Conservation (phyloP, 2,888 invertebrate genomes). For the Disparrhopalites patrizii region DNA sequence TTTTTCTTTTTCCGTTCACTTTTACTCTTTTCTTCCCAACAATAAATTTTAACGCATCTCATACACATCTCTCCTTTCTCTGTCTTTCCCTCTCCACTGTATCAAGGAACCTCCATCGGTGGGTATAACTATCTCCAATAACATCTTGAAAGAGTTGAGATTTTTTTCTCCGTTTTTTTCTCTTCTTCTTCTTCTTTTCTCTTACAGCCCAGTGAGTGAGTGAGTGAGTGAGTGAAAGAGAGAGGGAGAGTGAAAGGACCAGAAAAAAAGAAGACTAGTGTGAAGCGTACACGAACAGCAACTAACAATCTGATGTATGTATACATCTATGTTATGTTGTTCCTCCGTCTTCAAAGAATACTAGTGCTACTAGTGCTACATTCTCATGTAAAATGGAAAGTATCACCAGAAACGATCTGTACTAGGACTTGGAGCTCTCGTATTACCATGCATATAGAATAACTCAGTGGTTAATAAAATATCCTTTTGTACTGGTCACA, state of each 20-base stretch:
- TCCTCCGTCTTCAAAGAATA: no score
- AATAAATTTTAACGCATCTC: slow-evolving; percentile 20
- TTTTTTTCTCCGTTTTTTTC: neutral
- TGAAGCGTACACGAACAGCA: neutral
- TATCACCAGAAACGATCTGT: no score
- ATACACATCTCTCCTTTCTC: neutral
- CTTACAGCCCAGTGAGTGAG: neutral
- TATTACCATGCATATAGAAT: slow-evolving; percentile 1
- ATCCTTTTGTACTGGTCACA: no score
- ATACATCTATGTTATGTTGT: no score
- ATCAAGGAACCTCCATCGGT: no score
- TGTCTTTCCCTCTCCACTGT: no score
- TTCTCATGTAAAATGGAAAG: no score
- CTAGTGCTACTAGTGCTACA: no score
- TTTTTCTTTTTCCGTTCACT: slow-evolving; percentile 10
- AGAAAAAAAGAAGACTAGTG: neutral
- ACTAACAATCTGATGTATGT: no score
- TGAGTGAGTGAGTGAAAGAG: neutral
- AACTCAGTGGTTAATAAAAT: slow-evolving; percentile 9
- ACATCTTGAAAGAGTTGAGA: neutral
- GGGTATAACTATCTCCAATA: no score
- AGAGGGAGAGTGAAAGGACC: neutral
- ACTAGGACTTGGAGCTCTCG: no score
- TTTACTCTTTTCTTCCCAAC: neutral
- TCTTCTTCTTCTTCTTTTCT: neutral